Conservation (phyloP, 35 echinoderm and acorn worm species). For the Apostichopus japonicus region DNA sequence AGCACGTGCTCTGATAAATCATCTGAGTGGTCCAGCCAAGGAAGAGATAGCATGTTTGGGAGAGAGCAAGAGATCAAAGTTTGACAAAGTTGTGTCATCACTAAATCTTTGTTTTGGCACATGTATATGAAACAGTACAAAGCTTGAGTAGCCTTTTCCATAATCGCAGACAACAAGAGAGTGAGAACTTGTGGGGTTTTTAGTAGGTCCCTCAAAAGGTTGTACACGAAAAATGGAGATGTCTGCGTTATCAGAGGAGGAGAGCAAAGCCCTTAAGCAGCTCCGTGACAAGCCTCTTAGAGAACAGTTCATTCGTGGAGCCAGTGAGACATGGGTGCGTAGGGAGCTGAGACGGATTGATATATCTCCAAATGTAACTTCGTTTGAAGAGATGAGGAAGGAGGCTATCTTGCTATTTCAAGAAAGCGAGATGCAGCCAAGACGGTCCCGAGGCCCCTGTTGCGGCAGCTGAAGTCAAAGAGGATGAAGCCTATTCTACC, state of each 20-base stretch:
- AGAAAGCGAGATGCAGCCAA: slow-evolving; percentile 1
- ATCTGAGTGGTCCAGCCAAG: slow-evolving; percentile 31
- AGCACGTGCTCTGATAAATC: slow-evolving; percentile 24
- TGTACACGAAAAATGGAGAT: slow-evolving; percentile 56
- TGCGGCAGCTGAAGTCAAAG: background rate
- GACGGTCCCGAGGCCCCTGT: background rate
- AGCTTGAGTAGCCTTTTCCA: slow-evolving; percentile 34
- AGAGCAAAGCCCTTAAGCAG: slow-evolving; percentile 33
- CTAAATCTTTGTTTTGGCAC: too few relatives aligned
- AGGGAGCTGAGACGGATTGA: slow-evolving; percentile 56
- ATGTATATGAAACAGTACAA: slow-evolving; percentile 33
- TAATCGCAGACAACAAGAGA: slow-evolving; percentile 29
- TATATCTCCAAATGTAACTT: background rate
- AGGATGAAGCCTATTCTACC: background rate
- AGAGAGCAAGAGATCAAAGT: background rate
- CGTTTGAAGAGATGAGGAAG: slow-evolving; percentile 54
- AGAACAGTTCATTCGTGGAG: slow-evolving; percentile 57
- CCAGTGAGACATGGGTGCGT: slow-evolving; percentile 57
- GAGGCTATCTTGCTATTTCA: slow-evolving; percentile 57
- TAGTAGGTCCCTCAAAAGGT: slow-evolving; percentile 42
- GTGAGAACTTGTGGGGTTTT: slow-evolving; percentile 48
- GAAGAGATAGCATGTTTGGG: slow-evolving; percentile 48
- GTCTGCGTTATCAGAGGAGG: background rate
- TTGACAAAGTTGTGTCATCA: slow-evolving; percentile 4
- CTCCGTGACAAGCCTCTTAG: slow-evolving; percentile 48